Conservation (phyloP, 64 coral and sea anemone genomes). For the Stylophora pistillata region DNA sequence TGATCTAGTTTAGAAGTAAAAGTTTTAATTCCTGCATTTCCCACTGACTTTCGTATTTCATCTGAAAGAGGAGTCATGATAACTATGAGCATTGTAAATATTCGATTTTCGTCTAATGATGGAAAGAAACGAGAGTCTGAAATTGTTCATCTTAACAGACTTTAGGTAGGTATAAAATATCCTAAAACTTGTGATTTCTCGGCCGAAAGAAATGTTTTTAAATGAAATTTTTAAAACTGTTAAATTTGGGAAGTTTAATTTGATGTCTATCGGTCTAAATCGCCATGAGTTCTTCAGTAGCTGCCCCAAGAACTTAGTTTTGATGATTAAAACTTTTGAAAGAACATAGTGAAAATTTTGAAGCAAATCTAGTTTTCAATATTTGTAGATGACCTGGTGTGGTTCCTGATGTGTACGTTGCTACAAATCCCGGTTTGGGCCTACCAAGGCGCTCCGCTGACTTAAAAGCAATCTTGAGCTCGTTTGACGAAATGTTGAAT, state of each 20-base stretch:
- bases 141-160: too few species aligned
- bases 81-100: not conserved
- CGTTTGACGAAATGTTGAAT: constrained; percentile 77
- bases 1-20: constrained; percentile 82
- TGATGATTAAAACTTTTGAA: too few species aligned
- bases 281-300: too few species aligned
- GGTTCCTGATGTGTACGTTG: constrained; percentile 90
- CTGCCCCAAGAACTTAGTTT: too few species aligned
- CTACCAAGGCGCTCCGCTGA: constrained; percentile 73
- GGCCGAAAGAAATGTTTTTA: not conserved
- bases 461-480: constrained; percentile 82
- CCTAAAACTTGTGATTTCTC: not conserved
- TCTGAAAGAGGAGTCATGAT: constrained; percentile 36
- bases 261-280: too few species aligned
- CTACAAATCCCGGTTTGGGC: constrained; percentile 90
- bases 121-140: too few species aligned
- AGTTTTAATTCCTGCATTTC: constrained; percentile 73
- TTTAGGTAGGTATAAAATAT: not conserved
- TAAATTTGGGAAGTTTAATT: too few species aligned
- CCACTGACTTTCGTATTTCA: constrained; percentile 61
- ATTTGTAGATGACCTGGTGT: constrained; percentile 71
- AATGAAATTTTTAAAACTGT: not conserved
- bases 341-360: too few species aligned
- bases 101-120: too few species aligned
- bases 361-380: not conserved